These are phyloP conservation scores for Lycophotia porphyrea DNA, from an alignment of 2,888 invertebrate species.

Conservation along the genomic window DNA sequence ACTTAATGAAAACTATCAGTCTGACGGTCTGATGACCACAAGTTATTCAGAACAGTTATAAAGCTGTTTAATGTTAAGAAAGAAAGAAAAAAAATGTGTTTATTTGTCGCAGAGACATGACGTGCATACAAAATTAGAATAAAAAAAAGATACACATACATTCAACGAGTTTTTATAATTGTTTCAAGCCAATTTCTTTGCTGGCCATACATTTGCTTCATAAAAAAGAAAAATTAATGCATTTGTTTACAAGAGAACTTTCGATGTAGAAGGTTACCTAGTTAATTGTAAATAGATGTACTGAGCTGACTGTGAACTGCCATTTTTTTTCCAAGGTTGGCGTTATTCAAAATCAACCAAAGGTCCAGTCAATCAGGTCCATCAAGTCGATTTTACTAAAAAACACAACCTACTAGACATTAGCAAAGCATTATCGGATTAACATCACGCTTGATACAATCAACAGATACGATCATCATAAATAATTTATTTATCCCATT, in stretches of 20 bases:
- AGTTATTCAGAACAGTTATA: background rate
- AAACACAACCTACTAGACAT: background rate
- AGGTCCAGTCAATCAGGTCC: background rate
- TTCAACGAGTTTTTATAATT: background rate
- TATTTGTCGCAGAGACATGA: too few species aligned
- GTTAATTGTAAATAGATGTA: constrained; percentile 3
- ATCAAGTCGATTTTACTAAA: background rate
- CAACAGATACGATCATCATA: constrained; percentile 30
- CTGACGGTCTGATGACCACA: background rate
- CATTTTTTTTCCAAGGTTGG: background rate
- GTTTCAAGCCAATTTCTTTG: background rate
- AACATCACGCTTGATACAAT: constrained; percentile 27
- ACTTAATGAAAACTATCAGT: background rate
- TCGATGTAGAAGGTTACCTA: background rate
- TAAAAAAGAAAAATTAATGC: constrained; percentile 7
- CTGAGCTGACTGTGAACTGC: background rate
- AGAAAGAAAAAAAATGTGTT: too few species aligned
- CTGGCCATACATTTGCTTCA: background rate
- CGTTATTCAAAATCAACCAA: background rate
- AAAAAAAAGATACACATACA: too few species aligned
- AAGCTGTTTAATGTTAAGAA: too few species aligned
- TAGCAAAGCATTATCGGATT: constrained; percentile 9
- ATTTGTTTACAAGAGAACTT: background rate
- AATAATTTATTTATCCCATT: constrained; percentile 42
- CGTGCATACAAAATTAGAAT: too few species aligned